A percentile compares a stretch with the other conserved stretches of the same genome.
phyloP scores from a whole-genome alignment of 2,888 invertebrate genomes.

The Apamea anceps region DNA sequence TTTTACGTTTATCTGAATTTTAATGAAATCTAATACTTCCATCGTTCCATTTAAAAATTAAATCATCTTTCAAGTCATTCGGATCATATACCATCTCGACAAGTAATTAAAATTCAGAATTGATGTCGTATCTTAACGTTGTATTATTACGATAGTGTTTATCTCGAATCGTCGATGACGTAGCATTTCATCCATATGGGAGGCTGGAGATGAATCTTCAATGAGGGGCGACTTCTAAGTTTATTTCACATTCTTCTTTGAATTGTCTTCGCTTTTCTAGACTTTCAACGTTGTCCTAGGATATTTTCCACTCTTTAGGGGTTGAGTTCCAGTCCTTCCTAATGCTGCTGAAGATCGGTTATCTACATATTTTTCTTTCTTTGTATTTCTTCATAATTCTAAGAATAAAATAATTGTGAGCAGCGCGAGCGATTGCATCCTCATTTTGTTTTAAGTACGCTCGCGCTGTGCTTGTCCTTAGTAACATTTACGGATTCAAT shows the following conservation, averaged over 20 bases:
- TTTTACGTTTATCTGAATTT: constrained; percentile 63
- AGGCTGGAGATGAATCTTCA: constrained; percentile 9
- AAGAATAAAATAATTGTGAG: neutral
- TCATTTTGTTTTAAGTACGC: neutral
- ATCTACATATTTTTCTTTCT: neutral
- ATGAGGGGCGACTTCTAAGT: neutral
- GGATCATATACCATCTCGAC: constrained; percentile 2
- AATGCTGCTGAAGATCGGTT: neutral
- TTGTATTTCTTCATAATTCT: neutral
- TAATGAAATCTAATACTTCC: constrained; percentile 30
- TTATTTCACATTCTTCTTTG: neutral
- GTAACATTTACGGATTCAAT: constrained; percentile 10
- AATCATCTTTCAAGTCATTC: neutral
- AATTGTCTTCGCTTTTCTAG: neutral
- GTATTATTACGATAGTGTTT: constrained; percentile 2
- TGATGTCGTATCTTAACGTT: constrained; percentile 30
- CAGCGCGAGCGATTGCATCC: constrained; percentile 31
- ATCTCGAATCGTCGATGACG: constrained; percentile 18
- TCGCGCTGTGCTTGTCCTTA: constrained; percentile 1
- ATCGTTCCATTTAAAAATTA: neutral
- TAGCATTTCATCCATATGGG: constrained; percentile 24
- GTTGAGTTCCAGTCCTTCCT: neutral
- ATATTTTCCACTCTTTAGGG: neutral
- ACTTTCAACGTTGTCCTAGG: neutral
- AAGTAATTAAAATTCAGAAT: constrained; percentile 58